Evolutionary conservation across 2,113 vertebrate genomes (phyloP), one percentile per base, ranked within the genome.

Genomic region (Sarotherodon lohbergeri): DNA sequence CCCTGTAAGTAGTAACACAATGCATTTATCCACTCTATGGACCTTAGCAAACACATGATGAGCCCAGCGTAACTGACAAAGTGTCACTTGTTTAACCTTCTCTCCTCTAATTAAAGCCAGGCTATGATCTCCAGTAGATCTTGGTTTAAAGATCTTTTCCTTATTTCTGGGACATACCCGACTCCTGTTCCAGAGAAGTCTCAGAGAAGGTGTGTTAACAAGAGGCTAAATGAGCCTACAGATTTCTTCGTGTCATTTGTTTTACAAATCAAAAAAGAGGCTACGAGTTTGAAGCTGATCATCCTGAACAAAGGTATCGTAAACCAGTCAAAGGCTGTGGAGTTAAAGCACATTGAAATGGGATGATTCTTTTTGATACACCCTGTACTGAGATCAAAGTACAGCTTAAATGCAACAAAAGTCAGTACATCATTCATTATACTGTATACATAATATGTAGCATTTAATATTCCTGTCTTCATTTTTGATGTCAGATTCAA

Each of bases 311-410:
- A 71, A 71, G 12, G 7, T 71, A 43, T 41, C 4, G 12, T 24
- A 71, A 71, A 41, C 61, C 61, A 66, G 61, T 66, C 32, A 66
- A 39, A 66, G 61, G 61, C 61, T 66, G 34, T 66, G 34, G 34
- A 66, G 34, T 8, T 66, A 66, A 66, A 66, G 39, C 61, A 39
- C 17, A 39, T 6, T 1, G 61, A 66, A 66, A 39, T 66, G 3
- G 34, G 61, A 39, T 66, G 34, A 66, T 66, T 39, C 19, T 39
- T 66, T 22, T 39, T 22, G 61, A 39, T 39, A 66, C 19, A 12
- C 6, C 4, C 55, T 66, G 61, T 66, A 66, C 34, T 50, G 16
- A 19, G 24, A 76, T 76, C 71, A 76, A 50, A 76, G 71, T 48
- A 50, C 43, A 76, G 14, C 71, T 4, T 50, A 29, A 76, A 76